Evolutionary conservation across 2,888 invertebrate species (phyloP), one percentile per base, ranked within the genome.

Genomic region (Hanleya hanleyi): DNA sequence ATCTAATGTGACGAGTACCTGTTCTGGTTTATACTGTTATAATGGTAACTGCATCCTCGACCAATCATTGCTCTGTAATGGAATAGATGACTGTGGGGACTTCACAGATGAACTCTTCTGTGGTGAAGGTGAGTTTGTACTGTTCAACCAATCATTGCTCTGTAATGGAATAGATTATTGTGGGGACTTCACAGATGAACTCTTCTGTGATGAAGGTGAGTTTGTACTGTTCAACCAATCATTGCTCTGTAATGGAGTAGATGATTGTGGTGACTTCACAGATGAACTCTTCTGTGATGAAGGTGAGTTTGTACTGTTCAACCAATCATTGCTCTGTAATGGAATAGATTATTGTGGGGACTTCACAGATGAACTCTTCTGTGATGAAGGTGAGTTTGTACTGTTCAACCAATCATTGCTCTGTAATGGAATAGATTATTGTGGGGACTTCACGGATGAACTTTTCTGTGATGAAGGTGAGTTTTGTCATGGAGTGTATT

Each of bases 51-150:
- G 57, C 29, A 22, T 57, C 15, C 32, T 29, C 22, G 57, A 57
- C 4, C 22, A 29, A 2, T 22, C 22, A 15, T 29, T 22, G 2
- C 26, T 57, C 1, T 57, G 57, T 9, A 26, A 57, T 57, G 57
- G 57, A 26, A 29, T 18, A 22, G 26, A 57, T 57, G 32, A 57
- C 29, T 57, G 57, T 57, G 57, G 32, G 1, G 57, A 57, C 26
- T 29, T 18, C 29, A 57, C 29, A 15, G 57, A 57, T 57, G 57
- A 57, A 57, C 4, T 57, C 57, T 57, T 57, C 32, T 57, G 57
- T 57, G 57, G 57, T 57, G 57, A 57, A 57, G 57, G 57, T 57
- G 29, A 57, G 57, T n/a, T n/a, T n/a, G n/a, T n/a, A n/a, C n/a
- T n/a, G n/a, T n/a, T n/a, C n/a, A n/a, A n/a, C n/a, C n/a, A n/a